Evolutionary conservation across 2,888 invertebrate species (phyloP).

Genomic region (Lepidocyrtoides sp.): DNA sequence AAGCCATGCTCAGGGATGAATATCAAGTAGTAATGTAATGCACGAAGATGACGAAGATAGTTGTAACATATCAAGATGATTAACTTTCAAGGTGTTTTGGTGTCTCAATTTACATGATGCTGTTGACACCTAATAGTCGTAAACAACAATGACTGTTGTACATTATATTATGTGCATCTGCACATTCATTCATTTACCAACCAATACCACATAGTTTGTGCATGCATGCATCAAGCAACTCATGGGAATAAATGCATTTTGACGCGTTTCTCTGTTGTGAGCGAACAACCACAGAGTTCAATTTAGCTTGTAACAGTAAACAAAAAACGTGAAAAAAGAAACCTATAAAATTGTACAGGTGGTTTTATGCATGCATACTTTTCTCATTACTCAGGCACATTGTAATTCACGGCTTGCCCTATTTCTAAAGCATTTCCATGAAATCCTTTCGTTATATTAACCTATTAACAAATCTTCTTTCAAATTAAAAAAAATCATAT

Average conservation of each 20-base stretch:
- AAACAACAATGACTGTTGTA: slow-evolving; percentile 55
- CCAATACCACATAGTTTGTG: background rate
- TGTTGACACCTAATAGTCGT: slow-evolving; percentile 77
- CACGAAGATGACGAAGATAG: slow-evolving; percentile 16
- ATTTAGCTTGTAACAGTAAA: slow-evolving; percentile 46
- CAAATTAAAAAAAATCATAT: slow-evolving; percentile 21
- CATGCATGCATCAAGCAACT: background rate
- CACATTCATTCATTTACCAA: background rate
- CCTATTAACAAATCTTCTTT: slow-evolving; percentile 67
- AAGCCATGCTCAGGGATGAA: slow-evolving; percentile 77
- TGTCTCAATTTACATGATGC: slow-evolving; percentile 73
- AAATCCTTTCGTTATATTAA: slow-evolving; percentile 63
- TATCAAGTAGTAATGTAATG: slow-evolving; percentile 47
- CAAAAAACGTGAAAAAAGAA: slow-evolving; percentile 32
- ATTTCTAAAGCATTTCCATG: slow-evolving; percentile 69
- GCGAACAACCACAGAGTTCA: slow-evolving; percentile 54
- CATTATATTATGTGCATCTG: background rate
- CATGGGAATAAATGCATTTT: slow-evolving; percentile 26
- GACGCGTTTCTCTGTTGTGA: background rate
- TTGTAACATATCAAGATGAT: slow-evolving; percentile 75
- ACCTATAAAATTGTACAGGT: background rate
- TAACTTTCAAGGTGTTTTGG: slow-evolving; percentile 76
- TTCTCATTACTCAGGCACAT: slow-evolving; percentile 50
- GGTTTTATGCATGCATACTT: slow-evolving; percentile 36
- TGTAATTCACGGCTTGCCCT: slow-evolving; percentile 62